Base-by-base conservation (phyloP, 1,140 invertebrate species). In the Pseudomyrmex flavicornis region DNA sequence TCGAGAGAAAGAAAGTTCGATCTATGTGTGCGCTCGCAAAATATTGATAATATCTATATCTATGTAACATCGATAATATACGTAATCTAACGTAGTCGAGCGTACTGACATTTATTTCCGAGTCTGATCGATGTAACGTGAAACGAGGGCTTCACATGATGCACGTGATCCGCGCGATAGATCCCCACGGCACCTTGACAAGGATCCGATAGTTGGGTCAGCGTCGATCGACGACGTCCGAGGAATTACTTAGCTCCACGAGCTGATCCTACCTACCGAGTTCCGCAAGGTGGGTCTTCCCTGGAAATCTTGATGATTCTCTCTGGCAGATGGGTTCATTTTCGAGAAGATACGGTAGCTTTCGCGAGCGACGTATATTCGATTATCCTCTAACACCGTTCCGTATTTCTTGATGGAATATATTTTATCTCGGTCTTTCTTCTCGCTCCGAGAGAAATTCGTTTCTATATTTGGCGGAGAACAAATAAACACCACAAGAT, bases 281-380 rank as follows among this genome's bases (percentile, higher is more conserved):
- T 70, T 35, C 76, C 44, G 44, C 35, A 35, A 7, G 35, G 35
- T 35, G 44, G 12, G 65, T 13, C 70, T 70, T 17, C 15, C 44
- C 22, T 26, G 54, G 70, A 79, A 79, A 79, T 79, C 76, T 79
- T 79, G 54, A 79, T 79, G 76, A 79, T 70, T 79, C 15, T 69
- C 54, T 79, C 12, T 35, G 52, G 20, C 52, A 79, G 52, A 59
- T 69, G 22, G 76, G 17, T 79, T 70, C 15, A 79, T 79, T 52
- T 20, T 26, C 52, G 20, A 70, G 54, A 1, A 70, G 65, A 79
- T 69, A 77, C 10, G 61, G 7, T 66, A 54, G 12, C 35, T 56
- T 77, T 44, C 35, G 35, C 5, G 35, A 4, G 5, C 63, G 20
- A 69, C 52, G 7, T 59, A 15, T 79, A 79, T 79, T 56, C 35